Evolutionary conservation across 2,888 invertebrate species (phyloP).

Genomic region (Eupithecia subfuscata): DNA sequence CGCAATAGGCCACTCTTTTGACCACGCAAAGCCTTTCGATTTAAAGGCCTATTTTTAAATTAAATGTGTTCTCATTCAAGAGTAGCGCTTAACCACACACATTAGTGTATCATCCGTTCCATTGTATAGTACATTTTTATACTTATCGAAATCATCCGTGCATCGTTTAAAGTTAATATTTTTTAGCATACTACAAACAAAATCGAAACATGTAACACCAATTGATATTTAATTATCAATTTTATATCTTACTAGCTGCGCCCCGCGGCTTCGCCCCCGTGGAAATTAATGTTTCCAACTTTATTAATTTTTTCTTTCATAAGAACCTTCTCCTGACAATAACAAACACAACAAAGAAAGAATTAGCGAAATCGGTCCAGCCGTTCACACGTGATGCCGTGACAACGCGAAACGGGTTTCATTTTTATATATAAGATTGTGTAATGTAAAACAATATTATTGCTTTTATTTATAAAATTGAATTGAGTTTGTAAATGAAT

Average conservation of each 20-base stretch:
- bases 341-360: too few relatives aligned
- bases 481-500: constrained; percentile 20
- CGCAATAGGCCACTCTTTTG: constrained; percentile 66
- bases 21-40: constrained; percentile 44
- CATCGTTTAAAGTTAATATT: constrained; percentile 55
- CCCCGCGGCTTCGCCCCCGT: too few relatives aligned
- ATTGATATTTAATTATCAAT: constrained; percentile 54
- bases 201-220: constrained; percentile 61
- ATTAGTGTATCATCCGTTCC: constrained; percentile 75
- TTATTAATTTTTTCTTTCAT: too few relatives aligned
- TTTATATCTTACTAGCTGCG: constrained; percentile 48
- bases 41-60: constrained; percentile 49
- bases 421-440: too few relatives aligned
- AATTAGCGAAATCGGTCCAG: too few relatives aligned
- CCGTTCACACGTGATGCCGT: too few relatives aligned
- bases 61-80: constrained; percentile 60
- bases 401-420: too few relatives aligned
- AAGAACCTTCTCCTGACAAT: too few relatives aligned
- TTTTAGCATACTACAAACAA: constrained; percentile 52
- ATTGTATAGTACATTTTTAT: constrained; percentile 68
- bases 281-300: too few relatives aligned
- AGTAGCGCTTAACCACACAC: constrained; percentile 61
- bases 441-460: constrained; percentile 20
- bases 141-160: constrained; percentile 65
- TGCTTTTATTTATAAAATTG: constrained; percentile 24